Evolutionary conservation across 2,888 invertebrate species (phyloP), one percentile per base, ranked within the genome.

Genomic region (Hemicrepidius hirtus): DNA sequence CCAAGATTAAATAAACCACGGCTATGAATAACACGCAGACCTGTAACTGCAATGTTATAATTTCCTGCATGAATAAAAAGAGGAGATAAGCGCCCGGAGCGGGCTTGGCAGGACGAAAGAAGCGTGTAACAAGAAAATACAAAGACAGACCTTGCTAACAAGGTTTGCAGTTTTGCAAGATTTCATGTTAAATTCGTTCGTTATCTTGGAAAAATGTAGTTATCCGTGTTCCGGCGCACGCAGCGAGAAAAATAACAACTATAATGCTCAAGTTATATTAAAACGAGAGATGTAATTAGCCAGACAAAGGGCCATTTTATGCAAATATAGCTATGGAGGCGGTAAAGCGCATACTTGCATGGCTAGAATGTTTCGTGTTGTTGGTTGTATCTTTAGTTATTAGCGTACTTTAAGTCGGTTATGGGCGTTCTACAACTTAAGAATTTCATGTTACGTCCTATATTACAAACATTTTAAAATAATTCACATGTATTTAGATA

Each of bases 11-110:
- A 73, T 69, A 73, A 68, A 73, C 57, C 69, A 53, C 69, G 64
- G 69, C 50, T 53, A 65, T 69, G 73, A 73, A 73, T 73, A 72
- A 73, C 63, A 73, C 64, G 73, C 49, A 63, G 68, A 73, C 73
- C 64, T 69, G 69, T 73, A 69, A 68, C 73, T 68, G 69, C 69
- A 73, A 68, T 69, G 73, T 70, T 73, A 73, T 73, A 68, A 73
- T 73, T 73, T 73, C 69, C 66, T 63, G 65, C 57, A 68, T 62
- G 70, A 71, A 71, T 67, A 71, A 73, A 74, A 73, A 66, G 66
- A 68, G 66, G 65, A 68, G 68, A 68, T 70, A 75, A 74, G 67
- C 66, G 68, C 71, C 75, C 62, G n/a, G 40, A 49, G 74, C 74
- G 68, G 10, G 59, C 24, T 60, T 32, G 68, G 66, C 59, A 32